These are phyloP conservation scores for Epinephelus cyanopodus DNA, from an alignment of 2,113 vertebrate species.

Conservation along the genomic window DNA sequence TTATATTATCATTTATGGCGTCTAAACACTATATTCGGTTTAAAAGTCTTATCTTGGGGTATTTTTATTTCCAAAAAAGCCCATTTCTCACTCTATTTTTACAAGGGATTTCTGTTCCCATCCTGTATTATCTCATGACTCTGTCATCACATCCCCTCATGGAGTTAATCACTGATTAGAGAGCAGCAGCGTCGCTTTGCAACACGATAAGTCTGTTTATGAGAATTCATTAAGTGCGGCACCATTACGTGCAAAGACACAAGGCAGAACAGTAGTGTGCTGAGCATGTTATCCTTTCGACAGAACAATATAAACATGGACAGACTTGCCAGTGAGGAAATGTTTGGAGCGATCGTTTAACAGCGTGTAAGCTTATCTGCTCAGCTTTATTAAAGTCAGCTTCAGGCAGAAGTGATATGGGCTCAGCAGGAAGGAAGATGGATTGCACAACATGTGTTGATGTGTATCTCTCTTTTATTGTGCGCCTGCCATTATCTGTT, in stretches of 20 bases:
- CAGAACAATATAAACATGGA: conserved; percentile 56
- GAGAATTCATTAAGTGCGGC: not conserved
- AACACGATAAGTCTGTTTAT: conserved; percentile 17
- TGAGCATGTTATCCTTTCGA: conserved; percentile 30
- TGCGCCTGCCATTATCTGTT: conserved; percentile 2
- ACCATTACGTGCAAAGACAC: conserved; percentile 4
- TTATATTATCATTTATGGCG: not conserved
- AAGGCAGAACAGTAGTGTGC: conserved; percentile 46
- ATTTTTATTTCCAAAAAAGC: not conserved
- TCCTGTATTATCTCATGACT: conserved; percentile 21
- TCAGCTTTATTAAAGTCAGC: conserved; percentile 39
- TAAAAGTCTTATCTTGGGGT: not conserved
- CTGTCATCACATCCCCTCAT: conserved; percentile 31
- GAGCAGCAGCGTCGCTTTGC: not conserved
- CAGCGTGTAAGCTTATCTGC: conserved; percentile 71
- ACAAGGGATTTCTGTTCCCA: conserved; percentile 22
- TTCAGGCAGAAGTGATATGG: conserved; percentile 32
- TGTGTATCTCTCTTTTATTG: conserved; percentile 26
- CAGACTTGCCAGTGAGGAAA: conserved; percentile 59
- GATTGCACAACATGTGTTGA: conserved; percentile 54
- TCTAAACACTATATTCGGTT: not conserved
- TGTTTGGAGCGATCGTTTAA: conserved; percentile 64
- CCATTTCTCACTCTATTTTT: conserved; percentile 8
- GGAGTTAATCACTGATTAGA: conserved; percentile 21
- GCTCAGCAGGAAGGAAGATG: conserved; percentile 14